Conservation (phyloP, 2,113 vertebrate genomes). For the Cololabis saira region DNA sequence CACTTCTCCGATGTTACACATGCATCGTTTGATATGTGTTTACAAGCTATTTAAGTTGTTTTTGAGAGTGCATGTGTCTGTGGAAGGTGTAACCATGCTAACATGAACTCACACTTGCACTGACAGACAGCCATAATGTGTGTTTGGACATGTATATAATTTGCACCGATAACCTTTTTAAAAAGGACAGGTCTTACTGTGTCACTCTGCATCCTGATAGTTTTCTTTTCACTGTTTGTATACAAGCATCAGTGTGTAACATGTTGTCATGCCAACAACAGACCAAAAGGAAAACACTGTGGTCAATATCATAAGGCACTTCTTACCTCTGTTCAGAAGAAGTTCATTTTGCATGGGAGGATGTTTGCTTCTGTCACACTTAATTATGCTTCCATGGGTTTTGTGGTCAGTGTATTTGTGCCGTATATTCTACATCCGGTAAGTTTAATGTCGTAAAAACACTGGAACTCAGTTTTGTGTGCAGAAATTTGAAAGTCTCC, state of each 20-base stretch:
- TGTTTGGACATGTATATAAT: neutral
- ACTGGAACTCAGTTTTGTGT: slow-evolving; percentile 47
- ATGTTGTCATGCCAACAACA: slow-evolving; percentile 25
- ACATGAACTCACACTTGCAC: slow-evolving; percentile 58
- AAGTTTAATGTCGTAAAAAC: slow-evolving; percentile 37
- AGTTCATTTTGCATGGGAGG: too few species aligned
- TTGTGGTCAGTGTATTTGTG: slow-evolving; percentile 18
- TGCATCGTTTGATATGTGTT: neutral
- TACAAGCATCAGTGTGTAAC: slow-evolving; percentile 43
- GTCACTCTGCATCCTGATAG: slow-evolving; percentile 36
- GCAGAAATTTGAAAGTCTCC: slow-evolving; percentile 29
- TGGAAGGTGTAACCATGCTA: slow-evolving; percentile 23
- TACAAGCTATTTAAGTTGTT: slow-evolving; percentile 13
- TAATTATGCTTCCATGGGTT: slow-evolving; percentile 20
- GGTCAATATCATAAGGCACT: neutral
- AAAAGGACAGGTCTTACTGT: slow-evolving; percentile 10
- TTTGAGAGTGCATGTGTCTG: neutral
- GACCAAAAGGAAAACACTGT: slow-evolving; percentile 41
- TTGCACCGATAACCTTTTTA: slow-evolving; percentile 19
- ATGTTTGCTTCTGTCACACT: neutral
- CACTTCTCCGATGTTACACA: slow-evolving; percentile 9
- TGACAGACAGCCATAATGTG: slow-evolving; percentile 42
- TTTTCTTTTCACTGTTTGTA: slow-evolving; percentile 38
- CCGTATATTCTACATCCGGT: slow-evolving; percentile 11
- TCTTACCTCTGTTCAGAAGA: too few species aligned